These are phyloP conservation scores for Varanus salvator DNA, from an alignment of 2,113 vertebrate species.

Conservation along the genomic window DNA sequence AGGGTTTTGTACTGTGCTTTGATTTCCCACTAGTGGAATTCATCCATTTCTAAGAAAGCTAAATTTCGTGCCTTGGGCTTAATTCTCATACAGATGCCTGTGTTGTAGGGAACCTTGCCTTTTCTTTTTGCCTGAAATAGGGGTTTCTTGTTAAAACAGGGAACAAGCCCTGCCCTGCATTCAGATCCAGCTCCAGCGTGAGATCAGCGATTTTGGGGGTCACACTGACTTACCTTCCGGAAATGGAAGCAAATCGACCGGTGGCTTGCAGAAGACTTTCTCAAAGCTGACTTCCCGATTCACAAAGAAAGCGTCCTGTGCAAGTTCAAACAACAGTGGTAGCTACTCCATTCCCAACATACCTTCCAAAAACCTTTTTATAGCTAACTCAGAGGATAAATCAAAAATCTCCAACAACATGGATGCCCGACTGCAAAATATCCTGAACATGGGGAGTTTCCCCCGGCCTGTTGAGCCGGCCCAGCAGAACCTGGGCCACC, in stretches of 20 bases:
- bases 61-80: neutral
- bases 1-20: neutral
- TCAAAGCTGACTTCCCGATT: conserved; percentile 97
- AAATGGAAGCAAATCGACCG: conserved; percentile 88
- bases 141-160: conserved; percentile 71
- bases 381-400: conserved; percentile 87
- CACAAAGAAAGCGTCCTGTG: conserved; percentile 93
- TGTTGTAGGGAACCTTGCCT: neutral
- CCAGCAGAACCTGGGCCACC: conserved; percentile 74
- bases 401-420: conserved; percentile 78
- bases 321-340: conserved; percentile 78
- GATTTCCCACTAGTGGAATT: neutral
- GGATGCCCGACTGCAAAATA: conserved; percentile 86
- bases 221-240: conserved; percentile 86
- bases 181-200: conserved; percentile 95
- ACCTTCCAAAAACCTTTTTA: conserved; percentile 88
- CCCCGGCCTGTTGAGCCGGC: conserved; percentile 79
- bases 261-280: conserved; percentile 95
- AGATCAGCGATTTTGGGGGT: conserved; percentile 85
- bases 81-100: neutral
- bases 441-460: conserved; percentile 86
- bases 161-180: conserved; percentile 95
- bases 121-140: neutral
- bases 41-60: accelerated
- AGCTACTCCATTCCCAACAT: conserved; percentile 93